A percentile compares a stretch with the other conserved stretches of the same genome.
Evolutionary conservation across 2,888 invertebrate species (phyloP).

Genomic region (Aproaerema taeniolella): DNA sequence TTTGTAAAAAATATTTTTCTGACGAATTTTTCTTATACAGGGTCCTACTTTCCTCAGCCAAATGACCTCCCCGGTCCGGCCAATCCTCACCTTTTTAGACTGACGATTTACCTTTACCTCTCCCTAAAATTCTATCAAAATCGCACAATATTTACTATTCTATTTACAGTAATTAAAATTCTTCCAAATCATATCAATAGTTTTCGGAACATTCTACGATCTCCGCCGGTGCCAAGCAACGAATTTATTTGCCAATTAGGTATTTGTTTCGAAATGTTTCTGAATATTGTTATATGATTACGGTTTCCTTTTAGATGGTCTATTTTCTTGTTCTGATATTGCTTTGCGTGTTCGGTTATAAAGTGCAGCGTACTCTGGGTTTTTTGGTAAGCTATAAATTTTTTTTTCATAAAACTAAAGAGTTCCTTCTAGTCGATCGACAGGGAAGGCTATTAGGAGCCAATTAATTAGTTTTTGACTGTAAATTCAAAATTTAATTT

Average conservation of each 20-base stretch:
- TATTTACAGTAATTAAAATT: conserved; percentile 25
- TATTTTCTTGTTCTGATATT: conserved; percentile 3
- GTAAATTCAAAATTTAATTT: too few species aligned
- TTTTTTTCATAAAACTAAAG: too few species aligned
- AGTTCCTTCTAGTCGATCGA: too few species aligned
- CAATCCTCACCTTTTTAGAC: conserved; percentile 41
- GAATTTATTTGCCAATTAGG: conserved; percentile 23
- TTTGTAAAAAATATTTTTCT: conserved; percentile 20
- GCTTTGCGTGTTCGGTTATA: too few species aligned
- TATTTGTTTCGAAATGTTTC: conserved; percentile 7
- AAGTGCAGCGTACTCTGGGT: too few species aligned
- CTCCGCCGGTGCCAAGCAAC: conserved; percentile 19
- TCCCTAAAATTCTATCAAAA: conserved; percentile 5
- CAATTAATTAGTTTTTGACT: too few species aligned
- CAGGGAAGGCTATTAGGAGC: too few species aligned
- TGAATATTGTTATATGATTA: conserved; percentile 13
- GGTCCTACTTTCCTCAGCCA: conserved; percentile 28
- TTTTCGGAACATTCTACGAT: conserved; percentile 5
- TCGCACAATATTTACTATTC: conserved; percentile 20
- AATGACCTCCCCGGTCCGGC: conserved; percentile 23
- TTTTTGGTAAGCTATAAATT: too few species aligned
- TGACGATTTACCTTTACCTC: conserved; percentile 48
- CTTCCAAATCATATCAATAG: conserved; percentile 21
- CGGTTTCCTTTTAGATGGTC: conserved; percentile 15
- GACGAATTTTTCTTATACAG: conserved; percentile 29